phyloP scores from a whole-genome alignment of 2,888 invertebrate genomes.

The Heliconius hortense region DNA sequence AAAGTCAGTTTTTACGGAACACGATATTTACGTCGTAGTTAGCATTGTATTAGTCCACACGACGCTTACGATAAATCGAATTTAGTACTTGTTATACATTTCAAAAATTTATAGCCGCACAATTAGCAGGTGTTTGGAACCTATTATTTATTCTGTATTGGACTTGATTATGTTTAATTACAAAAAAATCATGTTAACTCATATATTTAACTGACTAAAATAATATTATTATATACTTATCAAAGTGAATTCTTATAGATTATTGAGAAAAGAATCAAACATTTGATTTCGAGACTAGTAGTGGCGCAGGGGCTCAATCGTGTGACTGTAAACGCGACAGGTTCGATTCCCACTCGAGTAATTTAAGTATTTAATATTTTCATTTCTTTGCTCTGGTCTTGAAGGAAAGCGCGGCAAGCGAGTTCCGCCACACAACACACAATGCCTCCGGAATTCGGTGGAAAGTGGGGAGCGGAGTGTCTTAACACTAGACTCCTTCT shows the following conservation, averaged over 20 bases:
- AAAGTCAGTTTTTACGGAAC: slow-evolving; percentile 19
- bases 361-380: too few relatives aligned
- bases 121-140: slow-evolving; percentile 38
- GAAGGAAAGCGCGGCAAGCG: too few relatives aligned
- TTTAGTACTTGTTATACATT: slow-evolving; percentile 38
- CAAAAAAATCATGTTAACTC: slow-evolving; percentile 24
- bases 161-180: slow-evolving; percentile 21
- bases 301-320: too few relatives aligned
- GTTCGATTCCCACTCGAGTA: too few relatives aligned
- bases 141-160: slow-evolving; percentile 29
- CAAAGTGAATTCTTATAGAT: not conserved
- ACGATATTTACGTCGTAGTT: slow-evolving; percentile 30
- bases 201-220: slow-evolving; percentile 18
- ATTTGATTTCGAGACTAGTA: too few relatives aligned
- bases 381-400: too few relatives aligned
- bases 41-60: slow-evolving; percentile 32
- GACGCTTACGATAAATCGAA: slow-evolving; percentile 36
- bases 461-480: too few relatives aligned
- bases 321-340: too few relatives aligned
- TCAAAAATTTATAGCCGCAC: slow-evolving; percentile 35
- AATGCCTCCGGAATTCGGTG: too few relatives aligned
- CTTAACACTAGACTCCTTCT: too few relatives aligned
- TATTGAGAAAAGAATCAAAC: not conserved
- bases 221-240: not conserved
- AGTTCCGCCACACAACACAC: too few relatives aligned